phyloP scores from a whole-genome alignment of 1,140 invertebrate genomes.

The Drusus annulatus region DNA sequence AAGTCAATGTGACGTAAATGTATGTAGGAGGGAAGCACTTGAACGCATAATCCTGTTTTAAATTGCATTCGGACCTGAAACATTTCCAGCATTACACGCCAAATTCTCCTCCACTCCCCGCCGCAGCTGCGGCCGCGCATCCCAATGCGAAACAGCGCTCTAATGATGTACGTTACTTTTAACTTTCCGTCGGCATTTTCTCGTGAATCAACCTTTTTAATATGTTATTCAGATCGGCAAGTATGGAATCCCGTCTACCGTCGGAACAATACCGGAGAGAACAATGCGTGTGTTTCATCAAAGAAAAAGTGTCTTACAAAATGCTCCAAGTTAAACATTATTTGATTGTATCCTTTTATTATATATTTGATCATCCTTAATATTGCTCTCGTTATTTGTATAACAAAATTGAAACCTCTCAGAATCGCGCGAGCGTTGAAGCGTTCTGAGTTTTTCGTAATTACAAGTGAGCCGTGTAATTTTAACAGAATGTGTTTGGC shows the following conservation, averaged over 20 bases:
- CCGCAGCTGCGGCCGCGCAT: conserved; percentile 1
- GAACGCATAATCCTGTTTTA: background rate
- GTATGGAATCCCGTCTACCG: background rate
- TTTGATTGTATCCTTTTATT: too few relatives aligned
- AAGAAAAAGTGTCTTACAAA: conserved; percentile 12
- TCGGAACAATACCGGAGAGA: background rate
- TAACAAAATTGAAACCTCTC: too few relatives aligned
- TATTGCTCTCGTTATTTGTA: too few relatives aligned
- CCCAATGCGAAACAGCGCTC: background rate
- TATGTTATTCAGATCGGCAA: background rate
- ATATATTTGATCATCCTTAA: too few relatives aligned
- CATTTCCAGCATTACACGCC: background rate
- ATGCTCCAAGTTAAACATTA: background rate
- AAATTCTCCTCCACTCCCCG: background rate
- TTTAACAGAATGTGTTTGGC: too few relatives aligned
- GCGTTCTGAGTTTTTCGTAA: too few relatives aligned
- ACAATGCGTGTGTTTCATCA: background rate
- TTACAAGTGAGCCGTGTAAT: too few relatives aligned
- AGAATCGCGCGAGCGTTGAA: too few relatives aligned
- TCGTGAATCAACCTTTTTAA: background rate
- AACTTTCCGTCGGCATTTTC: conserved; percentile 15
- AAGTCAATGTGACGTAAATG: too few relatives aligned
- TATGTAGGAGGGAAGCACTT: background rate
- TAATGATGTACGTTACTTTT: conserved; percentile 18
- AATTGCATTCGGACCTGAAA: background rate